Conservation (phyloP, 2,797 vertebrate genomes). For the Muraenolepis orangiensis region DNA sequence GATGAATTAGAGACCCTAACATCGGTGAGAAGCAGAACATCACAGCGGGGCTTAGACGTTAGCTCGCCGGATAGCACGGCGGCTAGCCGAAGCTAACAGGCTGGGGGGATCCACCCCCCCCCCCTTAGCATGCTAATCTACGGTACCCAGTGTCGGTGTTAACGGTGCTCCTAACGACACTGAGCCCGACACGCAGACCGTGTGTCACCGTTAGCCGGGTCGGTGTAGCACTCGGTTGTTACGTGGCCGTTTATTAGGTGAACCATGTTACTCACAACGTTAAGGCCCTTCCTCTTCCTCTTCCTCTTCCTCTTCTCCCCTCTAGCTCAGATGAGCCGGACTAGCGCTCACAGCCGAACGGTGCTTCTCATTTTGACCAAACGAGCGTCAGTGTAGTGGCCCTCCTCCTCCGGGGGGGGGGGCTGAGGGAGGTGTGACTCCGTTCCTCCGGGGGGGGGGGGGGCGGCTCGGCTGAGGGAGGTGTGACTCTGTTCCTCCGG, state of each 20-base stretch:
- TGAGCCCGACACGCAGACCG: conserved; percentile 52
- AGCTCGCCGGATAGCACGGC: conserved; percentile 21
- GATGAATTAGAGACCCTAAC: background rate
- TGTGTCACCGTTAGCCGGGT: conserved; percentile 27
- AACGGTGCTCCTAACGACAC: conserved; percentile 54
- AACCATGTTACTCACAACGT: conserved; percentile 64
- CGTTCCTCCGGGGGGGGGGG: background rate
- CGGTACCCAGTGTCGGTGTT: conserved; percentile 36
- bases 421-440: conserved; percentile 64
- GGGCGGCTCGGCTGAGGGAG: conserved; percentile 6
- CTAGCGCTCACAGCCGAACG: conserved; percentile 39
- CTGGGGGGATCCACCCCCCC: background rate
- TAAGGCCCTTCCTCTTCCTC: conserved; percentile 39
- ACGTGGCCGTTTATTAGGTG: conserved; percentile 9
- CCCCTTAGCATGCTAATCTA: conserved; percentile 51
- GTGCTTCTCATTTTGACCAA: conserved; percentile 62
- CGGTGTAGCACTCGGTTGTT: conserved; percentile 3
- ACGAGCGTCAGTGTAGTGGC: conserved; percentile 59
- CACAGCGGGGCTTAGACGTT: conserved; percentile 7
- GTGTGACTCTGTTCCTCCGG: too few species aligned
- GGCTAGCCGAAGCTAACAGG: conserved; percentile 37
- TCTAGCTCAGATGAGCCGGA: conserved; percentile 61
- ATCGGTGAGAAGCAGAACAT: conserved; percentile 17
- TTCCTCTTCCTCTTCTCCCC: background rate
- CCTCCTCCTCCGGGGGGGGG: conserved; percentile 71